Percentiles rank a stretch among this genome's conserved stretches.
Conservation (phyloP, 2,888 invertebrate genomes). For the Polymixis lichenea region DNA sequence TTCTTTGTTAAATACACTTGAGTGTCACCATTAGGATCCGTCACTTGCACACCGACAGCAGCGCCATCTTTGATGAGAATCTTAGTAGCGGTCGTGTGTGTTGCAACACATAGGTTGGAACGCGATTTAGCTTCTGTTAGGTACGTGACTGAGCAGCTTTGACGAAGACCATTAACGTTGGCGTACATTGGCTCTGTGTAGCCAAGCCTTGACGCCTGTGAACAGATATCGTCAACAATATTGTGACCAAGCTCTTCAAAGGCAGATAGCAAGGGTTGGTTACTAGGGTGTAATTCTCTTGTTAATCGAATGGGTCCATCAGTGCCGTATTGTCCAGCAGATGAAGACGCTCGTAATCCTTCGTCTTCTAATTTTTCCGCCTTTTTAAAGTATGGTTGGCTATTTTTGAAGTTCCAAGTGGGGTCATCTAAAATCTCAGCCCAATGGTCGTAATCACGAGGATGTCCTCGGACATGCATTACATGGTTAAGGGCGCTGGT, state of each 20-base stretch:
- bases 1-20: slow-evolving; percentile 61
- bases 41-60: slow-evolving; percentile 65
- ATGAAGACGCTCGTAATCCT: slow-evolving; percentile 26
- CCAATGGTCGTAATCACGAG: slow-evolving; percentile 39
- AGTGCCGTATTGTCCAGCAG: slow-evolving; percentile 49
- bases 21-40: slow-evolving; percentile 38
- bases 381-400: slow-evolving; percentile 47
- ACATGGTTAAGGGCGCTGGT: slow-evolving; percentile 45
- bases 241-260: slow-evolving; percentile 56
- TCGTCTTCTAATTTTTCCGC: slow-evolving; percentile 51
- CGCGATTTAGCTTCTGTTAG: slow-evolving; percentile 59
- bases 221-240: slow-evolving; percentile 62
- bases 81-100: slow-evolving; percentile 64
- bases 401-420: slow-evolving; percentile 39
- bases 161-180: slow-evolving; percentile 59
- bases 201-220: slow-evolving; percentile 54
- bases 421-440: slow-evolving; percentile 35
- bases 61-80: slow-evolving; percentile 67
- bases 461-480: slow-evolving; percentile 21
- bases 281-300: slow-evolving; percentile 23
- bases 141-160: slow-evolving; percentile 66
- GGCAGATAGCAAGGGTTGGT: slow-evolving; percentile 9
- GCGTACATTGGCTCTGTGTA: slow-evolving; percentile 65
- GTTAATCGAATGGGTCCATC: slow-evolving; percentile 60
- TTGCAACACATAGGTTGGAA: slow-evolving; percentile 66